Percentiles rank a stretch among this genome's conserved stretches.
phyloP scores from a whole-genome alignment of 2,888 invertebrate species.

The Julus scandinavius region DNA sequence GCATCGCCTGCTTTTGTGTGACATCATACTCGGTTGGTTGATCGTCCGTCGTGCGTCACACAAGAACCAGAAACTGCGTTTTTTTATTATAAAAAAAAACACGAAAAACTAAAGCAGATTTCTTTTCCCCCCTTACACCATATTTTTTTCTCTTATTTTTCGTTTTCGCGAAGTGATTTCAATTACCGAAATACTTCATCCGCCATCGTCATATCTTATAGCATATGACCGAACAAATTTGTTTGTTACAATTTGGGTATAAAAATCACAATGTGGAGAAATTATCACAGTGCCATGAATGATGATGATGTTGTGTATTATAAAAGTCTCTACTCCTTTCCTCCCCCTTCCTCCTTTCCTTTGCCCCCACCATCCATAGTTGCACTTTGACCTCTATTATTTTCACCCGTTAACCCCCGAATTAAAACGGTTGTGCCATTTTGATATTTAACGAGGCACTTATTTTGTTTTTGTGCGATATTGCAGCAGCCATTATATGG shows the following conservation, averaged over 20 bases:
- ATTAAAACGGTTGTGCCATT: neutral
- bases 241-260: slow-evolving; percentile 51
- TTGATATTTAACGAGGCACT: neutral
- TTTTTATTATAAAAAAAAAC: neutral
- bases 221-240: slow-evolving; percentile 47
- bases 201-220: slow-evolving; percentile 50
- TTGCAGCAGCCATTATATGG: neutral
- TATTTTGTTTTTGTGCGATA: neutral
- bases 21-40: too few relatives aligned
- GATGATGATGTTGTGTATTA: slow-evolving; percentile 48
- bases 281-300: slow-evolving; percentile 51
- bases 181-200: neutral
- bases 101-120: neutral
- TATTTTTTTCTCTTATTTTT: neutral
- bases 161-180: neutral
- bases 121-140: neutral
- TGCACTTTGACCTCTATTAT: neutral
- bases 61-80: neutral
- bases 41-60: neutral
- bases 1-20: too few relatives aligned
- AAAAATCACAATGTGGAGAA: slow-evolving; percentile 37
- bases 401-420: neutral
- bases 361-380: neutral
- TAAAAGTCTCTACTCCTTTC: neutral
- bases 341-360: neutral